Base-by-base conservation (phyloP, 2,113 vertebrate genomes). In the Edolisoma coerulescens region DNA sequence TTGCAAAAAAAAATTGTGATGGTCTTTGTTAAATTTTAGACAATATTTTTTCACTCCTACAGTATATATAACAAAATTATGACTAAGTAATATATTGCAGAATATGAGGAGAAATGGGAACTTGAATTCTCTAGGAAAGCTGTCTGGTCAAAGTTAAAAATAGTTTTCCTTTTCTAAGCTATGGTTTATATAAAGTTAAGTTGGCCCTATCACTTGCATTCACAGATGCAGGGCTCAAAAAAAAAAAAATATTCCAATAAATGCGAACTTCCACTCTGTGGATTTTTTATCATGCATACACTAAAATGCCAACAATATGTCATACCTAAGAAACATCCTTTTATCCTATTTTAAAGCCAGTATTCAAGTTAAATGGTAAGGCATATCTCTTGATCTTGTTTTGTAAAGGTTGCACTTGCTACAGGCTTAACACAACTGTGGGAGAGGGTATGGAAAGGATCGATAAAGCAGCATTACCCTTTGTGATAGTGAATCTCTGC, bases 341-440 rank as follows among this genome's bases (percentile, higher is more conserved):
- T 97, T 84, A 98, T 97, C 77, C 73, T 17, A 67, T 95, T 97
- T 97, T 91, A 39, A 96, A 97, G 96, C 80, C 79, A 80, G 50
- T 59, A 92, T 96, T 98, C 97, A 92, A 97, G 91, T 97, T 89
- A 97, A 97, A 97, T 96, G 97, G 95, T 95, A 97, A 97, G 87
- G 92, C 86, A 20, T 96, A 98, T 97, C 97, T 96, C 96, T 95
- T 92, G 94, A 98, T 98, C 96, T 98, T 95, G 80, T 97, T 98
- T 97, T 98, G 94, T 96, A 98, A 97, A 98, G 97, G 97, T 94
- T 98, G 96, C 97, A 96, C 91, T 96, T 96, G 70, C 97, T 96
- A 96, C 92, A 87, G 97, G 97, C 97, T 97, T 97, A 97, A 96
- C 97, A 89, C 95, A 87, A 93, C 77, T 23, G 97, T 97, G 92